Conservation (phyloP, 2,113 vertebrate species). For the Cromileptes altivelis region DNA sequence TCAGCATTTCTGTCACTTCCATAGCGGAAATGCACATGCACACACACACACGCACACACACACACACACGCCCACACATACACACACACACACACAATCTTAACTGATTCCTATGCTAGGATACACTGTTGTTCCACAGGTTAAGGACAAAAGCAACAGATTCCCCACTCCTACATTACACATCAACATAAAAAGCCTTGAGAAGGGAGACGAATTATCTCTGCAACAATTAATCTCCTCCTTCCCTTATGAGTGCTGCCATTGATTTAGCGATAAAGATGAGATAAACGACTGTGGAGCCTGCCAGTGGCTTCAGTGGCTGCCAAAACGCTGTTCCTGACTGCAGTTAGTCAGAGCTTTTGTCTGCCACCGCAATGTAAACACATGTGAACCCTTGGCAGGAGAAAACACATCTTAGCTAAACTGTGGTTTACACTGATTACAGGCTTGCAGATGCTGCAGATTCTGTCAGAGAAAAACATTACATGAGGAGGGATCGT, state of each 20-base stretch:
- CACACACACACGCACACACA: conserved; percentile 10
- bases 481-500: conserved; percentile 66
- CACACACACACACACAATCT: conserved; percentile 6
- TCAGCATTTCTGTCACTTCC: conserved; percentile 68
- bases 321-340: conserved; percentile 85
- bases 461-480: conserved; percentile 72
- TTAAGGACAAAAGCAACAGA: conserved; percentile 65
- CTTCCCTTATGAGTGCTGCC: conserved; percentile 85
- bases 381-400: conserved; percentile 83
- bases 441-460: conserved; percentile 78
- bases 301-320: conserved; percentile 85
- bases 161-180: conserved; percentile 80
- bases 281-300: conserved; percentile 91
- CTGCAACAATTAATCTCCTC: conserved; percentile 89
- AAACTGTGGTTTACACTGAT: conserved; percentile 80
- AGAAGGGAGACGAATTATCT: conserved; percentile 84
- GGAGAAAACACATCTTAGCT: conserved; percentile 79
- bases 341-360: conserved; percentile 82
- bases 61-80: neutral
- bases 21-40: conserved; percentile 32
- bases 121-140: conserved; percentile 74
- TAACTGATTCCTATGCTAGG: conserved; percentile 45
- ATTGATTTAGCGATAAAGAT: conserved; percentile 92
- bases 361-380: conserved; percentile 75
- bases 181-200: conserved; percentile 84